Conservation (phyloP, 2,888 invertebrate genomes). For the Melangyna quadrimaculata region DNA sequence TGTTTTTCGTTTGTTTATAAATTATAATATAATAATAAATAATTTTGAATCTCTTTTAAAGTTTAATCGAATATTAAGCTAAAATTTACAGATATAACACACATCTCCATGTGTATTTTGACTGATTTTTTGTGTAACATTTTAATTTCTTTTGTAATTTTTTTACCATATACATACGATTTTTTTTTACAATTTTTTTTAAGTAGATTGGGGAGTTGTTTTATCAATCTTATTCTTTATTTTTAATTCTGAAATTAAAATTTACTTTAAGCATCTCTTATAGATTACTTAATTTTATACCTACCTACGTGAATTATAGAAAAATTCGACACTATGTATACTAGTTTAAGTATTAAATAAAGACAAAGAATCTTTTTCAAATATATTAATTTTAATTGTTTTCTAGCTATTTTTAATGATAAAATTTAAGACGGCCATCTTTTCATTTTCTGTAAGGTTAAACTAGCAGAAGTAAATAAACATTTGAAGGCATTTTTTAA, state of each 20-base stretch:
- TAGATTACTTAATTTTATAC: constrained; percentile 47
- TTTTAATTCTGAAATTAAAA: constrained; percentile 20
- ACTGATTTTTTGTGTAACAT: constrained; percentile 66
- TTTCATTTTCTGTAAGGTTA: no score
- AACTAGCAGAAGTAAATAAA: no score
- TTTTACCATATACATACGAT: neutral
- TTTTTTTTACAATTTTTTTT: constrained; percentile 36
- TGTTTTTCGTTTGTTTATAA: constrained; percentile 39
- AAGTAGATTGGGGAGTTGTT: constrained; percentile 37
- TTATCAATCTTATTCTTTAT: constrained; percentile 21
- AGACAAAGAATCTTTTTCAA: constrained; percentile 18
- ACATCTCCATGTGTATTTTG: constrained; percentile 39
- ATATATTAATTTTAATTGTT: neutral
- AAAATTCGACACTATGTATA: constrained; percentile 20
- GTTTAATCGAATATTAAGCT: constrained; percentile 53
- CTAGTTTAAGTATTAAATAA: constrained; percentile 14
- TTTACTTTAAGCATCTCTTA: constrained; percentile 43
- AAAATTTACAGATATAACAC: constrained; percentile 35
- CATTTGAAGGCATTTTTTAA: no score
- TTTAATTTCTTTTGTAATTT: constrained; percentile 23
- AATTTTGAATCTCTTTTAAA: constrained; percentile 55
- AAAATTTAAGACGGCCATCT: neutral
- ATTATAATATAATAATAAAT: constrained; percentile 3
- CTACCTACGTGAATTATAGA: constrained; percentile 37
- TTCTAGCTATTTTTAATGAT: neutral